Evolutionary conservation across 2,113 vertebrate species (phyloP), one percentile per base, ranked within the genome.

Genomic region (Epinephelus lanceolatus): DNA sequence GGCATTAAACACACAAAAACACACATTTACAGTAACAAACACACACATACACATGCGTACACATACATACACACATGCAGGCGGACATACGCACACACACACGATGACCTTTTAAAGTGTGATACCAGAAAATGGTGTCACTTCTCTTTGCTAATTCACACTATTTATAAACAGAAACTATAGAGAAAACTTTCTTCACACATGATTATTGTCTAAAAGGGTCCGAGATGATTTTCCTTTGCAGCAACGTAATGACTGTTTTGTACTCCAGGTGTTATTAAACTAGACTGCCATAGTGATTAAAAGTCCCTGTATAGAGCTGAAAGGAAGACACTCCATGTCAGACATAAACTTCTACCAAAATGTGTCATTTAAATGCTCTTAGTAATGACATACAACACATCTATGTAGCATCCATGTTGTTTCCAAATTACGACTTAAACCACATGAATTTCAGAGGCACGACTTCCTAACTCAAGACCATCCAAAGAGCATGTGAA

Each of bases 21-120:
- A 27, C 47, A 13, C 40, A 42, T 42, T 37, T 37, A 37, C 33
- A 37, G 33, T 37, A 37, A 37, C 33, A 37, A 1, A 37, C 33
- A 37, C 33, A 12, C 42, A 45, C 42, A 55, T 51, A 71, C 11
- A 40, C 14, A 47, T 27, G n/a, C 37, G 19, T 47, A 65, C 47
- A 23, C 55, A 40, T 15, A 65, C 49, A 53, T 47, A 71, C n/a
- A 12, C 67, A 63, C 15, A 5, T 57, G 55, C 18, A 25, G 23
- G 61, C 42, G 78, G 27, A 45, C 52, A 6, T 14, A 40, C 61
- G n/a, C n/a, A 42, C 2, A 23, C 2, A 23, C 0, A 18, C 19
- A 45, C 2, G 27, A 18, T 88, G 83, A 89, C 90, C 76, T 93
- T 90, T 91, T 45, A 42, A 79, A 45, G 82, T 83, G 71, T 70